phyloP scores from a whole-genome alignment of 2,113 vertebrate species.

The Pterocles burchelli region DNA sequence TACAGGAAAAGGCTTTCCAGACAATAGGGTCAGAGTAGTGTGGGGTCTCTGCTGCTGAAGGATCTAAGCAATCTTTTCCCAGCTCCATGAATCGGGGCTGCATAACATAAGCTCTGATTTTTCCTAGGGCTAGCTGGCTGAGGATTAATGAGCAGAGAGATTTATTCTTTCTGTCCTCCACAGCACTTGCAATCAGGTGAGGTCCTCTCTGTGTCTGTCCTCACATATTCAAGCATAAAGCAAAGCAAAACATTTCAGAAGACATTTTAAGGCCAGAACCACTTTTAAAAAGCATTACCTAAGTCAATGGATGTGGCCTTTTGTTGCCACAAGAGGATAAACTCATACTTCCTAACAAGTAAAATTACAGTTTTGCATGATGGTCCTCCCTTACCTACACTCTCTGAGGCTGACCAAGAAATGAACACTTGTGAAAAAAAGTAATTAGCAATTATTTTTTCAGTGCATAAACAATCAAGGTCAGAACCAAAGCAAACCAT shows the following conservation, averaged over 20 bases:
- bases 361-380: neutral
- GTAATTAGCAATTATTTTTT: neutral
- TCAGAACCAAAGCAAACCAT: conserved; percentile 8
- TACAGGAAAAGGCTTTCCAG: neutral
- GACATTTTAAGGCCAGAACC: neutral
- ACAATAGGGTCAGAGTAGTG: neutral
- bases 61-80: neutral
- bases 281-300: neutral
- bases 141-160: neutral
- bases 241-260: neutral
- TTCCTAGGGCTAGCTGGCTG: neutral
- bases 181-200: neutral
- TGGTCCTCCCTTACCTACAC: neutral
- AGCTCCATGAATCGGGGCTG: neutral
- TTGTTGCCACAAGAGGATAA: neutral
- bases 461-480: neutral
- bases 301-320: neutral
- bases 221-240: neutral
- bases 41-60: neutral
- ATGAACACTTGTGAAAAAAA: neutral
- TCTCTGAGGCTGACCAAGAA: neutral
- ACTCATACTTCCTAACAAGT: neutral
- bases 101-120: neutral
- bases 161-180: neutral
- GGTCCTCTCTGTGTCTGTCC: neutral